Base-by-base conservation (phyloP, 2,797 vertebrate genomes). In the Anas bahamensis region DNA sequence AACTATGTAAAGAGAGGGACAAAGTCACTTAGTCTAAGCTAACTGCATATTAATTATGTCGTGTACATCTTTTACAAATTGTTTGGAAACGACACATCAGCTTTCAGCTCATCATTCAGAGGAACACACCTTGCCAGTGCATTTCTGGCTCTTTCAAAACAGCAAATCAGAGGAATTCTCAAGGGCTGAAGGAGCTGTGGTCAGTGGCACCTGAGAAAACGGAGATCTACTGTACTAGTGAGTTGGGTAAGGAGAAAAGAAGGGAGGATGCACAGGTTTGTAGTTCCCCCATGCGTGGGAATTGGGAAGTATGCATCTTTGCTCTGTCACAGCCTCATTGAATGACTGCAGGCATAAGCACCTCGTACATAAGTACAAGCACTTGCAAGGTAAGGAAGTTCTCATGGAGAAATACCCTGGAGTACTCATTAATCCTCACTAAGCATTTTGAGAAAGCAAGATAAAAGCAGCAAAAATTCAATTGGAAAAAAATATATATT, bases 361-460 rank as follows among this genome's bases (percentile, higher is more conserved):
- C 17, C 50, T 77, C 0, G 0, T 63, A 44, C 14, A 23, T 11
- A 0, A 79, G 82, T 39, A 59, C 5, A 81, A 24, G 64, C 9
- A 22, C n/a, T 71, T 61, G n/a, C 29, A 92, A 91, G 31, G 56
- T 10, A 78, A 61, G 57, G 33, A 82, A 76, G 61, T 18, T 41
- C 59, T 17, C 15, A 7, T 6, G 44, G 33, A 82, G 26, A 85
- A 86, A 86, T 80, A 13, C n/a, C 76, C 44, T 85, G 57, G 31
- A 79, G 74, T 42, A 52, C 22, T 57, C 61, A 86, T 68, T 53
- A 86, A 39, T 31, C 64, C 69, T 69, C 50, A 14, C 53, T 64
- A 82, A 91, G 73, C 9, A 10, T 76, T 89, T 50, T 77, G 35
- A 93, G 37, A 88, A 86, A 70, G 26, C 7, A 11, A 71, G 41